Evolutionary conservation across 2,888 invertebrate genomes (phyloP).

Genomic region (Nephrotoma guestfalica): DNA sequence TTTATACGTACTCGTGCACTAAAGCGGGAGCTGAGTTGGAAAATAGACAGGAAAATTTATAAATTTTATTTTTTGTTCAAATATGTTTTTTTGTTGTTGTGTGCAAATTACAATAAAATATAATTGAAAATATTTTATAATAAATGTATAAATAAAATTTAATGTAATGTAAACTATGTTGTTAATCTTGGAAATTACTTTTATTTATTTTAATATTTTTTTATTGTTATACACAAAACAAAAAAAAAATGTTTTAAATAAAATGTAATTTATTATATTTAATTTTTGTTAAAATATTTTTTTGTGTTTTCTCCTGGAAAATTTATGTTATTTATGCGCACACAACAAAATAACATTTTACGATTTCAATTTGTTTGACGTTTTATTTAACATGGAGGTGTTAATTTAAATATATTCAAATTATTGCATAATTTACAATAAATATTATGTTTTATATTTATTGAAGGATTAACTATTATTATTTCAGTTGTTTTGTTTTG

Average conservation of each 20-base stretch:
- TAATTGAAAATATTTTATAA: not conserved
- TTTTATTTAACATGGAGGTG: not conserved
- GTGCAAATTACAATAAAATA: not conserved
- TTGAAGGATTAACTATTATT: no score
- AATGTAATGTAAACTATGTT: not conserved
- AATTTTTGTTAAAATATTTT: not conserved
- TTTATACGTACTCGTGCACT: not conserved
- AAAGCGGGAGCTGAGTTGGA: not conserved
- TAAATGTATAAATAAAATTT: not conserved
- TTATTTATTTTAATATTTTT: not conserved
- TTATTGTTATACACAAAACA: not conserved
- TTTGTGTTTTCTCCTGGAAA: not conserved
- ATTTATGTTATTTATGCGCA: not conserved
- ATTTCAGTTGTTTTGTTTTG: no score
- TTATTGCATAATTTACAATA: no score
- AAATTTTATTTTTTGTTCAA: not conserved
- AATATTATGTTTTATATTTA: no score
- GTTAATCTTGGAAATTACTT: not conserved
- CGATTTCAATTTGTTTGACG: not conserved
- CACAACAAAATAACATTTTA: not conserved
- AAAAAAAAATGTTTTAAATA: not conserved
- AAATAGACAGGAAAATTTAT: not conserved
- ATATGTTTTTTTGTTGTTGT: not conserved
- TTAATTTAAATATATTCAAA: not conserved
- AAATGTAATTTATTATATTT: not conserved